Conservation (phyloP, 1,140 invertebrate species). For the Neodiprion pinetum region DNA sequence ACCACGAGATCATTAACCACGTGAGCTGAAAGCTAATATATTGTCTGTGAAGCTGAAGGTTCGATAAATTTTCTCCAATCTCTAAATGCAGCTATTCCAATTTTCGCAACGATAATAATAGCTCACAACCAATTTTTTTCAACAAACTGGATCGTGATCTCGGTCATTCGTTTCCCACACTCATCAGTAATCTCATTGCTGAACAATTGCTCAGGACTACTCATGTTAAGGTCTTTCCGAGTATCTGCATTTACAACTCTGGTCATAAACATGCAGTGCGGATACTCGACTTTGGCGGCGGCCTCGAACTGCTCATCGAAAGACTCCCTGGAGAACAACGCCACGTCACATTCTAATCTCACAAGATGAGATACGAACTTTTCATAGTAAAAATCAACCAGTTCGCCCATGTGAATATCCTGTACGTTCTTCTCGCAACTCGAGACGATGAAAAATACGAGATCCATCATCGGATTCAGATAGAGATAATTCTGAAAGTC, state of each 20-base stretch:
- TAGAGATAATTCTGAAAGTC: slow-evolving; percentile 40
- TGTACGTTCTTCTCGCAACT: slow-evolving; percentile 21
- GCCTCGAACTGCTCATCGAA: slow-evolving; percentile 37
- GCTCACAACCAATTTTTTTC: not conserved
- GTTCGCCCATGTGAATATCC: slow-evolving; percentile 4
- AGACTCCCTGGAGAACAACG: slow-evolving; percentile 11
- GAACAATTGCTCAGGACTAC: not conserved
- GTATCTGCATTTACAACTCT: slow-evolving; percentile 47
- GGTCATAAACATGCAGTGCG: slow-evolving; percentile 46
- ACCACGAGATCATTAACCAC: too few relatives aligned
- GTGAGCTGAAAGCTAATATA: too few relatives aligned
- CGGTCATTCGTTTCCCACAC: not conserved
- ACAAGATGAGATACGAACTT: slow-evolving; percentile 16
- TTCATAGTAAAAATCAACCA: slow-evolving; percentile 16
- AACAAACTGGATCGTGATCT: not conserved
- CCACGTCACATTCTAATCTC: slow-evolving; percentile 10
- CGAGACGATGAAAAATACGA: slow-evolving; percentile 38
- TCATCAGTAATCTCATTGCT: slow-evolving; percentile 22
- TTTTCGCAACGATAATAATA: not conserved
- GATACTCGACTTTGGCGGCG: slow-evolving; percentile 39
- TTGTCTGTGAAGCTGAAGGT: too few relatives aligned
- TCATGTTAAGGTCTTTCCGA: slow-evolving; percentile 14
- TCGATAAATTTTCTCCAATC: too few relatives aligned
- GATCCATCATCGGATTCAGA: slow-evolving; percentile 33
- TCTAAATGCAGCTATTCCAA: too few relatives aligned